Evolutionary conservation across 2,888 invertebrate species (phyloP), one percentile per base, ranked within the genome.

Genomic region (Eupithecia subfuscata): DNA sequence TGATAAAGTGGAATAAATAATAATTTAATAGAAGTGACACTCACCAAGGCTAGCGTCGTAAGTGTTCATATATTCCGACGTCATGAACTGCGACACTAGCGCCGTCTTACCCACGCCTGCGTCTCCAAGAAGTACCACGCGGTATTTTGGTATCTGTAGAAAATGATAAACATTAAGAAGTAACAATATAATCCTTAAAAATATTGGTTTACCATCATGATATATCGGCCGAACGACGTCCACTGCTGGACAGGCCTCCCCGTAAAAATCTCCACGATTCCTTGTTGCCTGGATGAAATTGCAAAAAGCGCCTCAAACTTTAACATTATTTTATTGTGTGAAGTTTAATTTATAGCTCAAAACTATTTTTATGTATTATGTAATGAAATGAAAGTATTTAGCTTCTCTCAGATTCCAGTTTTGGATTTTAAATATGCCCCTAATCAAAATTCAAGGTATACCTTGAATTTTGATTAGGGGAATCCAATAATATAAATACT

Each of bases 51-150:
- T 98, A 2, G 98, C 98, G 88, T 98, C 98, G 90, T 98, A 98
- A 0, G 98, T 98, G 92, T 98, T 98, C 97, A 98, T 98, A 88
- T 98, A 98, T 87, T 98, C 98, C 80, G 98, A 98, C 45, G 98
- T 98, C 98, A 98, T 98, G 89, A 99, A 98, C 88, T 99, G 98
- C 0, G 97, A 97, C 2, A 98, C 98, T 40, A 99, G 95, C 1
- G 98, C 98, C 0, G 98, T 97, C 92, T 98, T 99, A 4, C 99
- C 98, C 22, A 98, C 98, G 0, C 98, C 98, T 0, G 98, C 96
- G 84, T 98, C 97, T 0, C 95, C 98, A 7, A 98, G 93, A 88
- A 98, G 95, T 14, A 98, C 97, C 77, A 98, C 97, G n/a, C 98
- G 95, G 90, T 97, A 97, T 84, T 97, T 97, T 2, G 96, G 95